A percentile compares a stretch with the other conserved stretches of the same genome.
Evolutionary conservation across 1,140 invertebrate species (phyloP).

Genomic region (Plectrocnemia conspersa): DNA sequence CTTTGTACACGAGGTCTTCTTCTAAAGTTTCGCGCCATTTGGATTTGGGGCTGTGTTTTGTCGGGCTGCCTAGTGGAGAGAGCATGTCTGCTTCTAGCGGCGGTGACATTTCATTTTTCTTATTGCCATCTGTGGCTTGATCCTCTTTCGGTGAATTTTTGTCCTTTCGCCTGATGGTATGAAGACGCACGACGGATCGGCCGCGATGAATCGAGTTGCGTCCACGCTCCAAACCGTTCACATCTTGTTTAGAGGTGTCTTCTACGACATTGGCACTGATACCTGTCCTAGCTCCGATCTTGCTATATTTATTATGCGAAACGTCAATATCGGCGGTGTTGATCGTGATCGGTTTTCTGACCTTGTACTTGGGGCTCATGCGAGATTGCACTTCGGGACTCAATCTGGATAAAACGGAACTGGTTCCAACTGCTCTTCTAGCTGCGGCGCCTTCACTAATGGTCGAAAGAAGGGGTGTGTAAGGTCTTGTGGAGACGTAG

Average conservation of each 20-base stretch:
- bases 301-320: slow-evolving; percentile 56
- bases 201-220: slow-evolving; percentile 61
- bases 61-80: slow-evolving; percentile 14
- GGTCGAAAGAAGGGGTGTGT: slow-evolving; percentile 68
- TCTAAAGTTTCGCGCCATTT: slow-evolving; percentile 59
- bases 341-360: slow-evolving; percentile 57
- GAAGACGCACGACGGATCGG: slow-evolving; percentile 65
- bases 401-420: slow-evolving; percentile 9
- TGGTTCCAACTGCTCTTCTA: slow-evolving; percentile 39
- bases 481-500: slow-evolving; percentile 47
- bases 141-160: slow-evolving; percentile 49
- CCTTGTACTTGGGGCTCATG: slow-evolving; percentile 31
- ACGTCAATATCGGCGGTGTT: slow-evolving; percentile 82
- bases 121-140: slow-evolving; percentile 36
- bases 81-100: background rate
- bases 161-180: slow-evolving; percentile 56
- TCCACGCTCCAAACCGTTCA: slow-evolving; percentile 34
- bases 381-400: slow-evolving; percentile 30
- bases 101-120: slow-evolving; percentile 21
- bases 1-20: slow-evolving; percentile 50
- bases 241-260: slow-evolving; percentile 19
- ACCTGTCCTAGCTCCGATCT: slow-evolving; percentile 35
- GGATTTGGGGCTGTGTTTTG: slow-evolving; percentile 26
- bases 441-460: slow-evolving; percentile 60
- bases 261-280: slow-evolving; percentile 39